Evolutionary conservation across 2,888 invertebrate species (phyloP).

Genomic region (Saturnia pavonia): DNA sequence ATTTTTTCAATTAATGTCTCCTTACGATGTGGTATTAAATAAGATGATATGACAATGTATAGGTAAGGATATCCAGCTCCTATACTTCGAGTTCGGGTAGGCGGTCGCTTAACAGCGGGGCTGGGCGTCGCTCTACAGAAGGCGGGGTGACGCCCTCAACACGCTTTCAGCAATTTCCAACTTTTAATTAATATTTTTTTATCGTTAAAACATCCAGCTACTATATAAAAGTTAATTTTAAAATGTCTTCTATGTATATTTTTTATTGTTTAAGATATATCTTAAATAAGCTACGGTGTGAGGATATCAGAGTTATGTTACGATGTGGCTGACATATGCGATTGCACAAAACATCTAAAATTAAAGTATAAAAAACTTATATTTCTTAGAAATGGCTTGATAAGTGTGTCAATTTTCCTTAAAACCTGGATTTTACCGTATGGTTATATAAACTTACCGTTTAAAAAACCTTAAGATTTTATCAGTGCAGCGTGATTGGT

Average conservation of each 20-base stretch:
- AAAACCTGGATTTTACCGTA: no score
- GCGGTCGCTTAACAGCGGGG: slow-evolving; percentile 71
- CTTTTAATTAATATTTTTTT: slow-evolving; percentile 34
- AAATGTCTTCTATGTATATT: background rate
- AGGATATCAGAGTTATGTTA: no score
- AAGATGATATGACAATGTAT: background rate
- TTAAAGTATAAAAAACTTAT: no score
- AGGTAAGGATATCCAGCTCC: slow-evolving; percentile 12
- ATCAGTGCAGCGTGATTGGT: no score
- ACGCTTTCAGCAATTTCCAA: slow-evolving; percentile 49
- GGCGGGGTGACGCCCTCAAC: slow-evolving; percentile 62
- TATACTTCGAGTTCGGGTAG: slow-evolving; percentile 40
- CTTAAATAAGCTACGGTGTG: background rate
- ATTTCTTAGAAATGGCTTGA: no score
- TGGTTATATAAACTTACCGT: no score
- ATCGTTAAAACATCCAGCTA: background rate
- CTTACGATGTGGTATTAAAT: no score
- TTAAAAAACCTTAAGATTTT: no score
- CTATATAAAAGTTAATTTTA: background rate
- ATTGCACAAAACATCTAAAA: no score
- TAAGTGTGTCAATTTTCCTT: no score
- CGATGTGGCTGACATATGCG: no score
- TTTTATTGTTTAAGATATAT: background rate
- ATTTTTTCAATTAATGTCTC: no score
- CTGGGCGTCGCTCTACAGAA: slow-evolving; percentile 74